Base-by-base conservation (phyloP, 1,140 invertebrate genomes). In the Riptortus pedestris region DNA sequence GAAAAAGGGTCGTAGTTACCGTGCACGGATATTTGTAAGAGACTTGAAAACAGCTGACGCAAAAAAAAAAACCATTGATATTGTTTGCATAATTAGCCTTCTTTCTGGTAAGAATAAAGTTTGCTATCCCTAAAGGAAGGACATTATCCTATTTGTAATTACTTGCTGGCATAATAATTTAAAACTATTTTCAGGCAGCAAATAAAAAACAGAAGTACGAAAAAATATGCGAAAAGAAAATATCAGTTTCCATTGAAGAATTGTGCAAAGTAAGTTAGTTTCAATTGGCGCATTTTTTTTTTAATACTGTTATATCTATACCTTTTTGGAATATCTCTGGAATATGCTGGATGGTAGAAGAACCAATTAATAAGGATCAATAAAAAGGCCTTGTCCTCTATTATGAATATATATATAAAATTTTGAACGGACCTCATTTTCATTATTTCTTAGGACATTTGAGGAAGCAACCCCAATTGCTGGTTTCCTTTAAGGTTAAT, bases 131-230 rank as follows among this genome's bases (percentile, higher is more conserved):
- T 38, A 5, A 38, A 7, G 5, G 5, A 38, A 38, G 14, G 31
- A 5, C 31, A 38, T 38, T 7, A 38, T 7, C 5, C 14, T 38
- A 38, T 5, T 38, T 38, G 31, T 14, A 7, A 38, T 38, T 38
- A 7, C 5, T 38, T 7, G 5, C 31, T 38, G 31, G 14, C 5
- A 38, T 38, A 7, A 5, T 38, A 38, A 38, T 7, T 7, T 38
- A 38, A 38, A 7, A 38, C 14, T 38, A 7, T 38, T 73, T 79
- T 28, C 74, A 85, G 77, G 93, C 93, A 65, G 91, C 89, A 57
- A 96, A 88, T 12, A 96, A 96, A 78, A 93, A 93, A 75, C 93
- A 96, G 74, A 96, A 96, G 72, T 96, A 96, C 76, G 93, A 96
- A 75, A 91, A 93, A 76, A 96, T 96, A 72, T 94, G 91, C 76